Base-by-base conservation (phyloP, 2,113 vertebrate genomes). In the Neotragus pygmaeus region DNA sequence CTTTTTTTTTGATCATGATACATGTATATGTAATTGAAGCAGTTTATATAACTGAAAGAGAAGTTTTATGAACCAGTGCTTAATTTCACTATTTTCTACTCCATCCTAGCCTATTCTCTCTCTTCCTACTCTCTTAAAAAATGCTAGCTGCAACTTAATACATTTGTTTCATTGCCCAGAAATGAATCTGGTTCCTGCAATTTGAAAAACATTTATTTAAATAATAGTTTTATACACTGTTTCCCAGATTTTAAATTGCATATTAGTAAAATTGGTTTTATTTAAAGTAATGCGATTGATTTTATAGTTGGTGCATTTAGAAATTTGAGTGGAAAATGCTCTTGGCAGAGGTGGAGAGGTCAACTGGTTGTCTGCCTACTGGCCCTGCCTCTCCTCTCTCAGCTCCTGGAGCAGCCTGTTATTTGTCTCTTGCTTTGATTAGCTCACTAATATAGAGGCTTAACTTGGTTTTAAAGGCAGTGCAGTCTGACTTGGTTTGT, bases 151-250 rank as follows among this genome's bases (percentile, higher is more conserved):
- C 39, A 93, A 33, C 43, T 90, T 70, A 58, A 3, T 70, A 39
- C 9, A 2, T 73, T 95, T 91, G 92, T 80, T 80, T 88, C 15
- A 39, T 43, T 60, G 33, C 15, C 43, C 30, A 90, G 75, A 90
- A 95, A 92, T 28, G 36, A 95, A 58, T 81, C 53, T 90, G 14
- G 11, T 66, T 94, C 17, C 64, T 98, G 19, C 36, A 95, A 36
- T 93, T 93, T 93, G 53, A 53, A 97, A 97, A 75, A 85, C 23
- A 10, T 62, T 94, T 91, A 75, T 93, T 93, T 93, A 75, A 21
- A n/a, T 91, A 66, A 81, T 55, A 94, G 75, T n/a, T 70, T 96
- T 94, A 77, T 70, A 91, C 17, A 78, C 30, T 49, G 47, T 93
- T 87, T 90, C n/a, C 55, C 33, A 77, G 47, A 93, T 90, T 94